A percentile compares a stretch with the other conserved stretches of the same genome.
Evolutionary conservation across 2,113 vertebrate species (phyloP).

Genomic region (Chaenogobius annularis): DNA sequence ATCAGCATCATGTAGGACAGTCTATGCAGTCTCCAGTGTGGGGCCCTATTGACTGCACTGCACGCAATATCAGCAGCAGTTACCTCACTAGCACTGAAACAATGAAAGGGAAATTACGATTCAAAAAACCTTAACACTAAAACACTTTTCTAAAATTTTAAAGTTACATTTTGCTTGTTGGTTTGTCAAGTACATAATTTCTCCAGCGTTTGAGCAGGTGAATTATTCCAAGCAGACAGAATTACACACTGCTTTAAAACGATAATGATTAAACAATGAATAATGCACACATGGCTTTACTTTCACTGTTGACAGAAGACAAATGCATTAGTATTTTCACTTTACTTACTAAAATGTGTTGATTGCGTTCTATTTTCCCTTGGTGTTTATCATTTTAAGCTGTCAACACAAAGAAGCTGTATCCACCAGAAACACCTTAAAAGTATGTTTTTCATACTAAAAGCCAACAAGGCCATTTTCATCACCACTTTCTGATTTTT

Average conservation of each 20-base stretch:
- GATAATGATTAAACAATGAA: too few species aligned
- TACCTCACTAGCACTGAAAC: not conserved
- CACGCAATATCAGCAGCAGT: not conserved
- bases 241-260: too few species aligned
- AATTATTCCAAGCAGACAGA: too few species aligned
- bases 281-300: too few species aligned
- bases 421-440: not conserved
- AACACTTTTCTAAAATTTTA: too few species aligned
- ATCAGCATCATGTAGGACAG: conserved; percentile 53
- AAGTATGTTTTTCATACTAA: not conserved
- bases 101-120: not conserved
- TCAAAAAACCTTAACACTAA: not conserved
- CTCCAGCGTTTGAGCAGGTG: too few species aligned
- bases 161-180: too few species aligned
- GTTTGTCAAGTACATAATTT: too few species aligned
- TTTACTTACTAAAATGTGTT: not conserved
- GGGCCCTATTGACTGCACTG: not conserved
- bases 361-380: not conserved
- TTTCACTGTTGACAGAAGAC: too few species aligned
- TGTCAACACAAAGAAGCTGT: not conserved
- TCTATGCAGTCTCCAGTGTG: conserved; percentile 14
- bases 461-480: not conserved
- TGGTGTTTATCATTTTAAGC: not conserved
- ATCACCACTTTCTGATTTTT: not conserved
- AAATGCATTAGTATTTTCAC: not conserved